These are phyloP conservation scores for Denticeps clupeoides DNA, from an alignment of 2,797 vertebrate species.

Conservation along the genomic window DNA sequence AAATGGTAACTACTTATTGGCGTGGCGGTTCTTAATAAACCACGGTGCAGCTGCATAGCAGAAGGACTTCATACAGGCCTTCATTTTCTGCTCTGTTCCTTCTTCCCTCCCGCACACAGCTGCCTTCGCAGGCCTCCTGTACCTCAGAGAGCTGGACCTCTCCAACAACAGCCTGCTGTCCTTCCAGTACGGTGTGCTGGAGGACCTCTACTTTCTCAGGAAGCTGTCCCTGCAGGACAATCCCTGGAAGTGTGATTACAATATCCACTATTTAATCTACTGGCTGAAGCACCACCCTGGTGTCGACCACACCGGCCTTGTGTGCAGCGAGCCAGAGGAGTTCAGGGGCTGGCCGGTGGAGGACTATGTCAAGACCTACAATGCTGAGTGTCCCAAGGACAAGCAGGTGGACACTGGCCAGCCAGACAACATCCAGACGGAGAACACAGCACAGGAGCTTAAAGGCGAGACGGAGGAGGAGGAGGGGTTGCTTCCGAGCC, in stretches of 20 bases:
- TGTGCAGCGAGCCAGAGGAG: conserved; percentile 75
- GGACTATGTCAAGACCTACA: conserved; percentile 90
- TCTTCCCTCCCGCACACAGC: conserved; percentile 48
- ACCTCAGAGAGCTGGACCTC: conserved; percentile 84
- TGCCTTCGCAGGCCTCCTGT: conserved; percentile 79
- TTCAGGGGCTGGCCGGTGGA: conserved; percentile 85
- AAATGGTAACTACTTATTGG: too few relatives aligned
- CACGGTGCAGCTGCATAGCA: too few relatives aligned
- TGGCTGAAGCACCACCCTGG: conserved; percentile 91
- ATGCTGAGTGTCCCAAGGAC: conserved; percentile 89
- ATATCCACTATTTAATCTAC: conserved; percentile 95
- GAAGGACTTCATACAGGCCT: too few relatives aligned
- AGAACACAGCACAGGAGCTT: conserved; percentile 50
- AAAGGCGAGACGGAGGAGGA: conserved; percentile 58
- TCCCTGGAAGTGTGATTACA: conserved; percentile 94
- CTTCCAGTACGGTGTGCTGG: conserved; percentile 86
- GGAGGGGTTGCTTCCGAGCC: conserved; percentile 38
- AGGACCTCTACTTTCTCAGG: conserved; percentile 90
- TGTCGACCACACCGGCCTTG: conserved; percentile 71
- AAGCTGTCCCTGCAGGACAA: conserved; percentile 76
- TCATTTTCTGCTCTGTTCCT: neutral
- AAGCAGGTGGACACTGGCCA: conserved; percentile 56
- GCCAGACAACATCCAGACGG: conserved; percentile 24
- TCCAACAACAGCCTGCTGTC: conserved; percentile 85
- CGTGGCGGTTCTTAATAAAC: too few relatives aligned